phyloP scores from a whole-genome alignment of 2,113 vertebrate species.

The Sterna hirundo region DNA sequence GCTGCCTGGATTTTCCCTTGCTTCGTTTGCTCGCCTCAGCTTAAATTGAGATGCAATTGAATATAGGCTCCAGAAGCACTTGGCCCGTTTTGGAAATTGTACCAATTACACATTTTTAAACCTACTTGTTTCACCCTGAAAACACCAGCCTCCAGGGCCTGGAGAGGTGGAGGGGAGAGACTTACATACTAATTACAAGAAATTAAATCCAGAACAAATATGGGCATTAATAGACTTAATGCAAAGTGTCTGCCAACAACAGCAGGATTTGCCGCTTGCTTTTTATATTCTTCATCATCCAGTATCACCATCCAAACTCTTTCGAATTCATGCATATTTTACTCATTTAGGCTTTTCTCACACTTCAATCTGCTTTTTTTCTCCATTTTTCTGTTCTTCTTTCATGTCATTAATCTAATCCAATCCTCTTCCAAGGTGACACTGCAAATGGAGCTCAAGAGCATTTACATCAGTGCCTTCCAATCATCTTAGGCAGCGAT shows the following conservation, averaged over 20 bases:
- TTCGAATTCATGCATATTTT: neutral
- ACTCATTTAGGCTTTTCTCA: neutral
- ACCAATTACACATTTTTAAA: constrained; percentile 23
- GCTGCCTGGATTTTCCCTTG: neutral
- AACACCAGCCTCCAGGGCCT: neutral
- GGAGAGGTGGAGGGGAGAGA: neutral
- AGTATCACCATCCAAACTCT: neutral
- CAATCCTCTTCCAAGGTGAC: constrained; percentile 48
- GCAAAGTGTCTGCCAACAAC: neutral
- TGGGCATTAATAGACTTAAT: neutral
- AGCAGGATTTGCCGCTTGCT: neutral
- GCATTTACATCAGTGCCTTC: neutral
- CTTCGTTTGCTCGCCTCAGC: neutral
- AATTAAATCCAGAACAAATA: constrained; percentile 34
- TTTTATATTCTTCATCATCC: neutral
- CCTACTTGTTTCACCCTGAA: neutral
- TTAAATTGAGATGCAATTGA: neutral
- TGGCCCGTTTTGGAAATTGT: neutral
- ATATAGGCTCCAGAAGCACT: neutral
- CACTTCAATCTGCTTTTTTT: neutral
- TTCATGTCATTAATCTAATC: constrained; percentile 43
- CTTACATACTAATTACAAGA: constrained; percentile 4
- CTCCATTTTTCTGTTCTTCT: neutral
- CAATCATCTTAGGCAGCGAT: neutral
- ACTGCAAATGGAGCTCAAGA: neutral